Base-by-base conservation (phyloP, 2,113 vertebrate species). In the Ceyx cyanopectus region DNA sequence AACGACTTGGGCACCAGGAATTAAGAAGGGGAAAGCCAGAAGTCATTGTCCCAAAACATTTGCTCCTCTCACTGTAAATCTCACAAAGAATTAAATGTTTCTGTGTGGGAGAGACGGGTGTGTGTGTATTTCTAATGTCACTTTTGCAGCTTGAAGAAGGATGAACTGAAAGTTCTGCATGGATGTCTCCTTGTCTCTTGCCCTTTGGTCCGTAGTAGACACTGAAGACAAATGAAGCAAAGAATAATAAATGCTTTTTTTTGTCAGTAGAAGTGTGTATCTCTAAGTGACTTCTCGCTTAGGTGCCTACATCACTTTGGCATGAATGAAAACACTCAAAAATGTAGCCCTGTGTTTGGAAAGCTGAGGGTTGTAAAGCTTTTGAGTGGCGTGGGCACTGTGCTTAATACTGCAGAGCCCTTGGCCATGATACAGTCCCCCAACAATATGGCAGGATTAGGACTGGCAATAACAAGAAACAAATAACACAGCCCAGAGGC, bases 241-340 rank as follows among this genome's bases (percentile, higher is more conserved):
- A 37, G 48, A 68, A 63, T 81, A 95, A 88, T 81, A 95, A 88
- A 43, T 67, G 45, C 7, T 37, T 37, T 37, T 37, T 87, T 94
- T 74, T 78, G 77, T 86, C 82, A 63, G 27, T 27, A 80, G 14
- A 95, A 87, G 68, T 2, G 3, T 41, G 54, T 30, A 53, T 45
- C 66, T 84, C 81, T 37, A 50, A 90, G 80, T 61, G 4, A 9
- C 2, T 88, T 81, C 82, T 91, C 76, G 43, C 68, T 77, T 37
- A 45, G 43, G 15, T 29, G 37, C 45, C 57, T 61, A 75, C 70
- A 69, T 68, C 48, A 67, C 41, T 94, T 91, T 32, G 82, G 43
- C 73, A 77, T 56, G 15, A 78, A 67, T 86, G 77, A 89, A 96
- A 93, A 65, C 21, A 67, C 75, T 87, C 70, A 32, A 67, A 87